Base-by-base conservation (phyloP, 2,113 vertebrate species). In the Sylvietta virens region DNA sequence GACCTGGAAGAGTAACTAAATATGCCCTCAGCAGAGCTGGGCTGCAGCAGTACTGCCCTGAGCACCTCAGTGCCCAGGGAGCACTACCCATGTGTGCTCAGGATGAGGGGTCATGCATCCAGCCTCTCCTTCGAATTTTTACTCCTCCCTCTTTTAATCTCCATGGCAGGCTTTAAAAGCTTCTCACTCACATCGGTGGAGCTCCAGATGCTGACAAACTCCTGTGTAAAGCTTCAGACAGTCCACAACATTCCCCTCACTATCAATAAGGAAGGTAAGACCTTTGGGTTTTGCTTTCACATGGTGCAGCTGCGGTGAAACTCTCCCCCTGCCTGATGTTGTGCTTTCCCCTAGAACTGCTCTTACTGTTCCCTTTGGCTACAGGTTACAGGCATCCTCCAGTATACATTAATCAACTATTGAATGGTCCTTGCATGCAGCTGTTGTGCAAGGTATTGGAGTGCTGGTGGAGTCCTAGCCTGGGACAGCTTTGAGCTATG, bases 181-280 rank as follows among this genome's bases (percentile, higher is more conserved):
- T 98, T 99, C 92, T 98, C 99, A 0, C 96, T 99, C 94, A 99
- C 99, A 0, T 99, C 99, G 0, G 98, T 99, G 98, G 99, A 99
- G 97, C 98, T 99, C 88, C 99, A 99, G 86, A 99, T 99, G 99
- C 97, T 99, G 97, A 99, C 99, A 85, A 99, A 98, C 94, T 99
- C 99, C 4, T 99, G 99, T 47, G 98, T 99, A 96, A 99, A 99
- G 91, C 98, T 99, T 42, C 99, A 99, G 97, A 99, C 99, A 0
- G 99, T 99, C 61, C 99, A 99, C 92, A 98, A 98, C 45, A 99
- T 99, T 72, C 99, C 99, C 8, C 98, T 99, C 65, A 99, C 99
- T 56, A 97, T 99, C 94, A 99, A 99, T 91, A 99, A 99, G 93
- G 99, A 99, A 98, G 99, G 99, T 99, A 81, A 95, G 96, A 17